A percentile compares a stretch with the other conserved stretches of the same genome.
phyloP scores from a whole-genome alignment of 1,140 invertebrate genomes.

The Brachionus paranguensis region DNA sequence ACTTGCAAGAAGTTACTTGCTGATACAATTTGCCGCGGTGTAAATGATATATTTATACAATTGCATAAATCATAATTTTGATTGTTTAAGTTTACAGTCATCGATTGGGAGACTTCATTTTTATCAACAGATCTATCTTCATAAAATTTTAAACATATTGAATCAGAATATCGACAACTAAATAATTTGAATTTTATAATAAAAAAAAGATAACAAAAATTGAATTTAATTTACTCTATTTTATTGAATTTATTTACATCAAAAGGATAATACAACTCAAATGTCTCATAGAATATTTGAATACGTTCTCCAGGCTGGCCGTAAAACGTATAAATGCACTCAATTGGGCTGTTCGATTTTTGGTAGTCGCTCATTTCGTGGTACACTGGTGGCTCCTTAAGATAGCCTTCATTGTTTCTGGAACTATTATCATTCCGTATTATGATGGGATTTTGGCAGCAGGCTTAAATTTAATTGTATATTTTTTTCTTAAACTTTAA shows the following conservation, averaged over 20 bases:
- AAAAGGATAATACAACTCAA: constrained; percentile 34
- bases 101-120: neutral
- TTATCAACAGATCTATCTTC: neutral
- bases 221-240: constrained; percentile 8
- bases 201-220: neutral
- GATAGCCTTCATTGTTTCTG: neutral
- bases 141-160: constrained; percentile 31
- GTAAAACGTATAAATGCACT: constrained; percentile 33
- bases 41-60: constrained; percentile 40
- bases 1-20: constrained; percentile 29
- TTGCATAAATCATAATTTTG: constrained; percentile 33
- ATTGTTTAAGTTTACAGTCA: neutral
- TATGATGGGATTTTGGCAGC: neutral
- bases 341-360: neutral
- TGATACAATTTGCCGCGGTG: constrained; percentile 35
- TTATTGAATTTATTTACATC: constrained; percentile 39
- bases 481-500: neutral
- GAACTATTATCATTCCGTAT: neutral
- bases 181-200: neutral
- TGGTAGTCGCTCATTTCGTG: neutral
- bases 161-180: constrained; percentile 36
- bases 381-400: constrained; percentile 18
- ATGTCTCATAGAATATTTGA: constrained; percentile 18
- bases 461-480: neutral
- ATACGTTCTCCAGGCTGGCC: constrained; percentile 6